Base-by-base conservation (phyloP, 2,888 invertebrate species). In the Xestoiulus laeticollis region DNA sequence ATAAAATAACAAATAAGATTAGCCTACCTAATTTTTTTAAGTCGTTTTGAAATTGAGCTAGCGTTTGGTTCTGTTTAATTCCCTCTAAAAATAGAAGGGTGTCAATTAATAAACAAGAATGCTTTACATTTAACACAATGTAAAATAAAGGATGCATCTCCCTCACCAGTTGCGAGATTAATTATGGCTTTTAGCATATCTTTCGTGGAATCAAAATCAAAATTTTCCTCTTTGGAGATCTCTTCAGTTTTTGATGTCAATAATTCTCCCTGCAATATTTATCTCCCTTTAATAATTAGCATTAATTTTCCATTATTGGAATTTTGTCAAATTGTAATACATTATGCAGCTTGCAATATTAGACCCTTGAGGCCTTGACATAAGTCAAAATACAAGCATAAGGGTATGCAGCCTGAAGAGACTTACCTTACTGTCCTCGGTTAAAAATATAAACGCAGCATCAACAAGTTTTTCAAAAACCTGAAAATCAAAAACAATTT, bases 61-160 rank as follows among this genome's bases (percentile, higher is more conserved):
- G 26, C n/a, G 68, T 68, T 8, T 68, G 68, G n/a, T 68, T 68
- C 68, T 68, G 68, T 26, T 68, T 68, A n/a, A 68, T 68, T 68
- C 68, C 68, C 4, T 22, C 68, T 68, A 68, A 1, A 68, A 68
- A 26, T 68, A 26, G 12, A 22, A 26, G 12, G 10, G 12, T 68
- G 26, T 68, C 5, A 59, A n/a, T 59, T n/a, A 68, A 68, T 26
- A 68, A 26, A 6, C 26, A 8, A 4, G 1, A 22, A 26, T 26
- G 2, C 5, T 0, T 68, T 12, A 68, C 22, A 43, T 43, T 43
- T 5, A 43, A 43, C n/a, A n/a, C n/a, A n/a, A n/a, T n/a, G 2
- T 48, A 48, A 48, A 5, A 48, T 10, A 48, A 5, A 10, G 2
- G 53, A 53, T 4, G 16, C n/a, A n/a, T 16, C n/a, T 53, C 26